Base-by-base conservation (phyloP, 2,113 vertebrate species). In the Cacatua alba region DNA sequence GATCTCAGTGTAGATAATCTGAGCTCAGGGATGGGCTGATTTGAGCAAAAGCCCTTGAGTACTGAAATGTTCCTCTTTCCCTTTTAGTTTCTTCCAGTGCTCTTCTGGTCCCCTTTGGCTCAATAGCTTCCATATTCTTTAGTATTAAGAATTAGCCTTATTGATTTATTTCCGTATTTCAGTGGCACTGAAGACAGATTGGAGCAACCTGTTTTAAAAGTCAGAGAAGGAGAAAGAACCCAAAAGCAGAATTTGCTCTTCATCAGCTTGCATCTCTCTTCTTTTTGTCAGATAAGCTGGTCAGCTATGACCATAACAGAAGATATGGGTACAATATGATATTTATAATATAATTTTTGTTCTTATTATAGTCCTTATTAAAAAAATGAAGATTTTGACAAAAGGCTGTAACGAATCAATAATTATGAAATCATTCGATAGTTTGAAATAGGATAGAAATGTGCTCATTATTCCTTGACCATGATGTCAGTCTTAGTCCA, bases 71-170 rank as follows among this genome's bases (percentile, higher is more conserved):
- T 57, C 31, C 82, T 77, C 43, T 49, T 91, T 33, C 23, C 48
- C 29, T 89, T 55, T 37, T 9, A 7, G 28, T 28, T 69, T 79
- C 65, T 89, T 76, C 37, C 71, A 79, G 2, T 74, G 86, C 62
- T 95, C 88, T 84, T 92, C 95, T 95, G 88, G 82, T 86, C 95
- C 70, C 82, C 81, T 86, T 87, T 48, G 74, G 49, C 94, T 95
- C 68, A 62, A 78, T n/a, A 80, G 91, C 65, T 90, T 86, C 44
- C 33, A 68, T 82, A 63, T 67, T 92, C 93, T 82, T 74, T 71
- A 49, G 71, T 72, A 74, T 75, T 72, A 63, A 31, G 44, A 83
- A 53, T 48, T 31, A 35, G 43, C 60, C 43, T 70, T 1, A 0
- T 35, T n/a, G 41, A 26, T 76, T 48, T 33, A 9, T 63, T 71